Evolutionary conservation across 2,797 vertebrate genomes (phyloP).

Genomic region (Hemitrygon akajei): DNA sequence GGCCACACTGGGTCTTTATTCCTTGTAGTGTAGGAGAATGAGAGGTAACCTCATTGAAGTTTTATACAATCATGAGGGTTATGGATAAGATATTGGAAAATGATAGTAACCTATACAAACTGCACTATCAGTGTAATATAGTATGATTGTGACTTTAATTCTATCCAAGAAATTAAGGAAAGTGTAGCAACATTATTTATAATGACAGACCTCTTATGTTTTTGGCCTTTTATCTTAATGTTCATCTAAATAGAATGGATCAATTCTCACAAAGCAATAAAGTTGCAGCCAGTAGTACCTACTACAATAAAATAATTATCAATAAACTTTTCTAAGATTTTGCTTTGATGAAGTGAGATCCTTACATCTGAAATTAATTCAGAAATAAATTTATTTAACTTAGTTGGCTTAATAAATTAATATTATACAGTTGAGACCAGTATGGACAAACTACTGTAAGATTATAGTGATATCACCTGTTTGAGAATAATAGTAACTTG

Average conservation of each 20-base stretch:
- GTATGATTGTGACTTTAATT: not conserved
- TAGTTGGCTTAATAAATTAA: not conserved
- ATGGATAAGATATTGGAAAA: not conserved
- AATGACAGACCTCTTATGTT: not conserved
- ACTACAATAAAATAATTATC: not conserved
- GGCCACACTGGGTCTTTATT: too few species aligned
- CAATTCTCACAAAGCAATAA: not conserved
- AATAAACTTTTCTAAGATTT: not conserved
- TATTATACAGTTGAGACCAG: not conserved
- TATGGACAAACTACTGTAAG: not conserved
- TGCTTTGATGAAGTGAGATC: not conserved
- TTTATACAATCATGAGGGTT: too few species aligned
- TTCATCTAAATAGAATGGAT: not conserved
- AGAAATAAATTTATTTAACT: not conserved
- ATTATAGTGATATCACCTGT: not conserved
- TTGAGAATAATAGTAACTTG: not conserved
- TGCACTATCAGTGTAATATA: not conserved
- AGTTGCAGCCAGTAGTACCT: not conserved
- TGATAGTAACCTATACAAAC: not conserved
- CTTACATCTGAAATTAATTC: not conserved
- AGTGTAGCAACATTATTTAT: not conserved
- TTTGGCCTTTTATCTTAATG: not conserved
- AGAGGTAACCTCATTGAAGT: too few species aligned
- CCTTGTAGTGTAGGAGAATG: too few species aligned
- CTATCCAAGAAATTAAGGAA: not conserved